Conservation (phyloP, 1,140 invertebrate species). For the Drosophila takahashii region DNA sequence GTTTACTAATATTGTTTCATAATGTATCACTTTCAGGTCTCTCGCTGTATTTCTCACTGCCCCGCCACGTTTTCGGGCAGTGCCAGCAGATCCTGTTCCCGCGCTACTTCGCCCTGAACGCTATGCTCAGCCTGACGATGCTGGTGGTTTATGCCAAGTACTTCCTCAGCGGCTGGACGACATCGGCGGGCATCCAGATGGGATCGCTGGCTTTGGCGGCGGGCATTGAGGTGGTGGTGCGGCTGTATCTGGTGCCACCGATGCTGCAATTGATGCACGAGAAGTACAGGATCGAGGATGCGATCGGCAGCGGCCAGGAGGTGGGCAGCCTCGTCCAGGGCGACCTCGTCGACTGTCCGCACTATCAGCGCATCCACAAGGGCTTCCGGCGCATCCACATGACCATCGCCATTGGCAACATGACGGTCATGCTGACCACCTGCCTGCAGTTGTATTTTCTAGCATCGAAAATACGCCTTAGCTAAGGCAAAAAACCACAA, state of each 20-base stretch:
- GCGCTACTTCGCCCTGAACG: constrained; percentile 92
- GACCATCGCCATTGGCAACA: constrained; percentile 89
- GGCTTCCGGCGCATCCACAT: constrained; percentile 88
- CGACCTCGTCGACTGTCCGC: constrained; percentile 87
- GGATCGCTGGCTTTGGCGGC: constrained; percentile 87
- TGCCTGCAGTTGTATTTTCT: constrained; percentile 89
- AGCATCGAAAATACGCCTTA: constrained; percentile 86
- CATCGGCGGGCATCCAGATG: constrained; percentile 85
- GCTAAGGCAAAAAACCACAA: constrained; percentile 52
- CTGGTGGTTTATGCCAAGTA: constrained; percentile 88
- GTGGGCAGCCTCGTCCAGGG: constrained; percentile 88
- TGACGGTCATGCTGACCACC: constrained; percentile 88
- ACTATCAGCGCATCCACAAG: constrained; percentile 88
- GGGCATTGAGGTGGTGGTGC: constrained; percentile 87
- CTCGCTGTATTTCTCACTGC: constrained; percentile 92
- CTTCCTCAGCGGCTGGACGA: constrained; percentile 71
- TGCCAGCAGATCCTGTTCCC: constrained; percentile 94
- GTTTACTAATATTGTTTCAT: background rate
- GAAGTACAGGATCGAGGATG: constrained; percentile 88
- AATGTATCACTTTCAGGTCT: constrained; percentile 86
- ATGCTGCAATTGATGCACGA: constrained; percentile 87
- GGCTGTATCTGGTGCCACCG: constrained; percentile 89
- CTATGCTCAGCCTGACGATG: constrained; percentile 89
- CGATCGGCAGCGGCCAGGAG: constrained; percentile 89
- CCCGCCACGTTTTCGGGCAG: constrained; percentile 92